phyloP scores from a whole-genome alignment of 2,888 invertebrate genomes.

The Thalpophila matura region DNA sequence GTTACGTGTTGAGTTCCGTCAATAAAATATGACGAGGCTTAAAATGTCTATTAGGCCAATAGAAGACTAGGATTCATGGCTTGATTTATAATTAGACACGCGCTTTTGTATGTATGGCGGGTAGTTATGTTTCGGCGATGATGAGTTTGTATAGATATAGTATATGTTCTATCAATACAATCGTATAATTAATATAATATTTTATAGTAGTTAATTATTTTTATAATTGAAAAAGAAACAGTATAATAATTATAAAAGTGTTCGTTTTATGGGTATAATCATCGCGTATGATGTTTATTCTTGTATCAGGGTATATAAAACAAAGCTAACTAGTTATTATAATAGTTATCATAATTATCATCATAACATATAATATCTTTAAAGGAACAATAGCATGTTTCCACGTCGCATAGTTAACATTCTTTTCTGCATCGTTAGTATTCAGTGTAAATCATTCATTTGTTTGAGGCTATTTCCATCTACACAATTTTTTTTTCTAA shows the following conservation, averaged over 20 bases:
- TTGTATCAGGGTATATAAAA: conserved; percentile 34
- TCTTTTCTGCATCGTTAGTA: conserved; percentile 46
- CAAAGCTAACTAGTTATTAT: conserved; percentile 32
- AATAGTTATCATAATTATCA: conserved; percentile 35
- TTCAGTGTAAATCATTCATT: conserved; percentile 44
- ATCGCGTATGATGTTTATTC: conserved; percentile 16
- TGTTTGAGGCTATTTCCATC: conserved; percentile 23
- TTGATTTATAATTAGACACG: conserved; percentile 56
- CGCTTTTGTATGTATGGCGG: conserved; percentile 28
- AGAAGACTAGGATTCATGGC: conserved; percentile 55
- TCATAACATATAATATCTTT: conserved; percentile 38
- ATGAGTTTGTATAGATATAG: conserved; percentile 9
- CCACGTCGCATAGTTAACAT: conserved; percentile 41
- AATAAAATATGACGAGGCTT: conserved; percentile 64
- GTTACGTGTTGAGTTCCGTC: conserved; percentile 65
- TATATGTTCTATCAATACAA: conserved; percentile 8
- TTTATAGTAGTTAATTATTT: background rate
- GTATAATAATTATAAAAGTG: conserved; percentile 8
- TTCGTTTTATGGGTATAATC: conserved; percentile 32
- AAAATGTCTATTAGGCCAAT: conserved; percentile 65
- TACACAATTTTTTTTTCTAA: conserved; percentile 12
- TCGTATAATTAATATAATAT: background rate
- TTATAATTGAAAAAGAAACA: conserved; percentile 5
- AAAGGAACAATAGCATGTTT: conserved; percentile 45
- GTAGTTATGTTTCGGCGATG: conserved; percentile 15